Evolutionary conservation across 2,888 invertebrate genomes (phyloP).

Genomic region (Spicauda simplicius): DNA sequence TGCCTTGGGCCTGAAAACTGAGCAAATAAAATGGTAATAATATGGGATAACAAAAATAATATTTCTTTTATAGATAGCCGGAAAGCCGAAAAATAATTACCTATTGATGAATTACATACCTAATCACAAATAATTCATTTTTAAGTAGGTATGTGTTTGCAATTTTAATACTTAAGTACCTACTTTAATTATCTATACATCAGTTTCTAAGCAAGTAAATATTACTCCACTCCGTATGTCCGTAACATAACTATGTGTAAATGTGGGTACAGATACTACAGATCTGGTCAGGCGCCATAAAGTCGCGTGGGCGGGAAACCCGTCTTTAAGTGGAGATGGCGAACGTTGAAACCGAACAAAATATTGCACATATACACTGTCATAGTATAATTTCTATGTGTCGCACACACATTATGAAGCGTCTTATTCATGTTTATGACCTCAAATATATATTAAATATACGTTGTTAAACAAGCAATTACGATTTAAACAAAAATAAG

Average conservation of each 20-base stretch:
- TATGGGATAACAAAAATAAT: too few species aligned
- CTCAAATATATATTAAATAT: too few species aligned
- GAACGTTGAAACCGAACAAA: constrained; percentile 57
- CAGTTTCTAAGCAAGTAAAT: constrained; percentile 18
- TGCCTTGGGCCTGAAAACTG: too few species aligned
- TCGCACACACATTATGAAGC: background rate
- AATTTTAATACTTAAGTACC: too few species aligned
- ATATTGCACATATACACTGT: constrained; percentile 42
- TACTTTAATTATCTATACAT: background rate
- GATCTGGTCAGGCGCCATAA: constrained; percentile 74
- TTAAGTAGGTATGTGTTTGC: too few species aligned
- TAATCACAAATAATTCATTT: too few species aligned
- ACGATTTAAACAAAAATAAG: background rate
- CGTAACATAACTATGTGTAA: constrained; percentile 65
- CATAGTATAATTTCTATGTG: constrained; percentile 24
- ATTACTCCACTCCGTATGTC: constrained; percentile 40
- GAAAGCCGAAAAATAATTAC: too few species aligned
- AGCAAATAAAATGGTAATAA: too few species aligned
- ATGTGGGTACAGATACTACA: constrained; percentile 52
- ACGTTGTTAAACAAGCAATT: background rate
- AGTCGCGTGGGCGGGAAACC: constrained; percentile 83
- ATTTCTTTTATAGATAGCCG: too few species aligned
- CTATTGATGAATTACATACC: too few species aligned
- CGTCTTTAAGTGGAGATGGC: constrained; percentile 70
- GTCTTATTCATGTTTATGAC: too few species aligned